Percentiles rank a stretch among this genome's conserved stretches.
These are phyloP conservation scores for Nothobranchius kuhntae DNA, from an alignment of 2,113 vertebrate genomes.

Conservation along the genomic window DNA sequence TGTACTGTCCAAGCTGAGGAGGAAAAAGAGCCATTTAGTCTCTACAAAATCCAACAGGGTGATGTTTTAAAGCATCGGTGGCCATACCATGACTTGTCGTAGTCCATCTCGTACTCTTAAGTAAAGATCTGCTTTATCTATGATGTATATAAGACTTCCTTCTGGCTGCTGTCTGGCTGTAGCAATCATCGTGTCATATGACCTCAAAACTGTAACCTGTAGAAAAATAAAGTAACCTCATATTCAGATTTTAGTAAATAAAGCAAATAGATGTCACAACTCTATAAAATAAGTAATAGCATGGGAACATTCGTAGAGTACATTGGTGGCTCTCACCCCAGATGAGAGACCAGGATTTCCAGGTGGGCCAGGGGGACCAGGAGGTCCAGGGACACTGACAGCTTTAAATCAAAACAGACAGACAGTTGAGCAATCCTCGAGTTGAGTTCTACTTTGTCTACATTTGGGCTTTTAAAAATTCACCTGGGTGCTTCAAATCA, in stretches of 20 bases:
- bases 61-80: neutral
- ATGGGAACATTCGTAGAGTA: neutral
- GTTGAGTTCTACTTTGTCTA: no score
- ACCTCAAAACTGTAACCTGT: constrained; percentile 84
- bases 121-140: constrained; percentile 86
- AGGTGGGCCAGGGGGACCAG: constrained; percentile 88
- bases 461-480: no score
- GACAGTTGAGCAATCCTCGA: neutral
- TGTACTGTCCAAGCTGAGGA: constrained; percentile 85
- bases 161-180: constrained; percentile 77
- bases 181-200: constrained; percentile 86
- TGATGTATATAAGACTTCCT: constrained; percentile 86
- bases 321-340: constrained; percentile 80
- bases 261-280: no score
- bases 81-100: constrained; percentile 87
- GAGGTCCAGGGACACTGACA: constrained; percentile 87
- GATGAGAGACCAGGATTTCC: constrained; percentile 81
- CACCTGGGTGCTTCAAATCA: neutral
- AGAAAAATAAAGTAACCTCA: neutral
- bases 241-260: no score
- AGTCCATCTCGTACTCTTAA: constrained; percentile 85
- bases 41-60: neutral
- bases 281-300: no score
- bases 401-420: constrained; percentile 64
- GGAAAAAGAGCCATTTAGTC: neutral